Percentiles rank a stretch among this genome's conserved stretches.
Conservation (phyloP, 2,113 vertebrate species). For the Nicator chloris region DNA sequence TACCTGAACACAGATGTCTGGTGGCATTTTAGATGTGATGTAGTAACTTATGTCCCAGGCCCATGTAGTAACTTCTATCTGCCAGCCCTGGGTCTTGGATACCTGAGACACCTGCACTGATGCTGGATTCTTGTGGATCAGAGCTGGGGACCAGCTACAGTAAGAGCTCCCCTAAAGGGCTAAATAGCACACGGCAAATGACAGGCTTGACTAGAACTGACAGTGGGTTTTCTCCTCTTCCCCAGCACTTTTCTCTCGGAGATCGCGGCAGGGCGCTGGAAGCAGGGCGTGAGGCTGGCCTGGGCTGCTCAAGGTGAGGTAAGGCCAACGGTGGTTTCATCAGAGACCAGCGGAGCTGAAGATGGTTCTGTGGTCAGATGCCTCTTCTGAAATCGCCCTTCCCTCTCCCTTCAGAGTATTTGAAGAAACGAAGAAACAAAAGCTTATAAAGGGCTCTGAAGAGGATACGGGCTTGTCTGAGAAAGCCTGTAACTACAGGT, state of each 20-base stretch:
- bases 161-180: background rate
- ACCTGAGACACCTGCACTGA: background rate
- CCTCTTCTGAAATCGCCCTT: background rate
- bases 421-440: background rate
- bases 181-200: background rate
- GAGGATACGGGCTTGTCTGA: rapidly evolving
- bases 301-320: rapidly evolving
- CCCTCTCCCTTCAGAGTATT: too few relatives aligned
- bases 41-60: too few relatives aligned
- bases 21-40: background rate
- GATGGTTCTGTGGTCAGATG: background rate
- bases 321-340: rapidly evolving
- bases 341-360: background rate
- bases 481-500: background rate
- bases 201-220: background rate
- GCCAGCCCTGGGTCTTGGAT: background rate
- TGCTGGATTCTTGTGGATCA: background rate
- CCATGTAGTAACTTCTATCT: rapidly evolving
- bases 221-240: background rate
- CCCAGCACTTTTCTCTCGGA: background rate
- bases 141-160: background rate
- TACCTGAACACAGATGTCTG: too few relatives aligned
- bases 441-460: background rate
- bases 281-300: rapidly evolving
- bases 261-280: rapidly evolving